These are phyloP conservation scores for Passer montanus DNA, from an alignment of 2,113 vertebrate species.

Conservation along the genomic window DNA sequence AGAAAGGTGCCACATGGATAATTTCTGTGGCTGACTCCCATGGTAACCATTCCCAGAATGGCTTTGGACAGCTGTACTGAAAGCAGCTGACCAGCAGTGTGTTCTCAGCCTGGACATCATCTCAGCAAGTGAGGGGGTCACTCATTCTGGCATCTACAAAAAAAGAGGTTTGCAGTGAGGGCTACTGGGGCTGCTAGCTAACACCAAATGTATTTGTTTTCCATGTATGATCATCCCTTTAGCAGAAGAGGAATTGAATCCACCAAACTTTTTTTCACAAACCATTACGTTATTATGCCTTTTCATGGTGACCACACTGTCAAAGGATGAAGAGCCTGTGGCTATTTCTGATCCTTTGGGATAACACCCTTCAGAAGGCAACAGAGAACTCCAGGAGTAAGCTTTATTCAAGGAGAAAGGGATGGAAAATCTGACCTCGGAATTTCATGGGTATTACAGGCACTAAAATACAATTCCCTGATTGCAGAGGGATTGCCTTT, in stretches of 20 bases:
- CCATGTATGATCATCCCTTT: not conserved
- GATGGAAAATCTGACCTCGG: not conserved
- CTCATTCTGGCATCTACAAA: not conserved
- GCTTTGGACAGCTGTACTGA: not conserved
- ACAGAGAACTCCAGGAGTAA: not conserved
- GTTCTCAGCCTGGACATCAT: not conserved
- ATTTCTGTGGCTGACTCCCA: not conserved
- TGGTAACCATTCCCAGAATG: not conserved
- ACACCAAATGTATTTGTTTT: not conserved
- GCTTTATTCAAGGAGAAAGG: not conserved
- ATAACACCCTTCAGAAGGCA: not conserved
- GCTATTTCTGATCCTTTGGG: not conserved
- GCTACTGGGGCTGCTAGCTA: not conserved
- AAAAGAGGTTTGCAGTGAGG: not conserved
- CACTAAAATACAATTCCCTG: not conserved
- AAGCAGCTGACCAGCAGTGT: not conserved
- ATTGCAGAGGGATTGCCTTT: not conserved
- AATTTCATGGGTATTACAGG: not conserved
- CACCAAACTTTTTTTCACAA: not conserved
- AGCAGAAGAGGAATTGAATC: not conserved
- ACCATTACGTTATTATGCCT: fast-evolving
- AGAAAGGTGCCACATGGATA: not conserved
- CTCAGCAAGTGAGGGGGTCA: not conserved
- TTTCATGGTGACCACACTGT: not conserved
- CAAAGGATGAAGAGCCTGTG: not conserved